Percentiles rank a stretch among this genome's conserved stretches.
Conservation (phyloP, 2,113 vertebrate genomes). For the Cranoglanis bouderius region DNA sequence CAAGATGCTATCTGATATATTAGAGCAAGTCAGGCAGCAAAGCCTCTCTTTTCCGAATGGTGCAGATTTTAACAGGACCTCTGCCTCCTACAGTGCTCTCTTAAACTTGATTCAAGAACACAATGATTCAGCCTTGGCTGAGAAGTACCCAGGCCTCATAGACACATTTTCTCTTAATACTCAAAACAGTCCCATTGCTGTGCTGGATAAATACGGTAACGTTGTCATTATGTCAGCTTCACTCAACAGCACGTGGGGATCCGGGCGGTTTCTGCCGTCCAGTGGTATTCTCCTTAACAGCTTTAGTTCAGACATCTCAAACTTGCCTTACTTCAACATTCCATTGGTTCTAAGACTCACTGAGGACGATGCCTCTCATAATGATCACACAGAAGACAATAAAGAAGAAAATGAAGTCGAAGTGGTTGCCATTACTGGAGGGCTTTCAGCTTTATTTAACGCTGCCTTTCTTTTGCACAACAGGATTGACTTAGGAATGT, state of each 20-base stretch:
- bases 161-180: constrained; percentile 43
- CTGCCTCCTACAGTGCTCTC: constrained; percentile 46
- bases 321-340: constrained; percentile 57
- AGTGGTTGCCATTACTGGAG: constrained; percentile 63
- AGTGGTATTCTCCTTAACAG: constrained; percentile 67
- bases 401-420: constrained; percentile 40
- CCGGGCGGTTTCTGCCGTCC: constrained; percentile 62
- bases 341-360: constrained; percentile 61
- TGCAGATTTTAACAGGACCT: constrained; percentile 41
- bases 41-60: constrained; percentile 35
- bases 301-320: constrained; percentile 44
- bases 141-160: constrained; percentile 18
- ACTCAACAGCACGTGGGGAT: constrained; percentile 71
- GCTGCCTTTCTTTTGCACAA: constrained; percentile 55
- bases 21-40: constrained; percentile 45
- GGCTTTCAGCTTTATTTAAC: constrained; percentile 50
- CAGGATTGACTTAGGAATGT: constrained; percentile 53
- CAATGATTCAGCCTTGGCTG: constrained; percentile 5
- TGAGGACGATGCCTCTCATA: constrained; percentile 34
- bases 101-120: constrained; percentile 43
- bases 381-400: neutral
- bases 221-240: constrained; percentile 68
- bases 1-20: constrained; percentile 54
- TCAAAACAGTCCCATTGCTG: constrained; percentile 60
- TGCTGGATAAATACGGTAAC: constrained; percentile 62